These are phyloP conservation scores for Dendrophyllia cribrosa DNA, from an alignment of 64 coral and sea anemone species.

Conservation along the genomic window DNA sequence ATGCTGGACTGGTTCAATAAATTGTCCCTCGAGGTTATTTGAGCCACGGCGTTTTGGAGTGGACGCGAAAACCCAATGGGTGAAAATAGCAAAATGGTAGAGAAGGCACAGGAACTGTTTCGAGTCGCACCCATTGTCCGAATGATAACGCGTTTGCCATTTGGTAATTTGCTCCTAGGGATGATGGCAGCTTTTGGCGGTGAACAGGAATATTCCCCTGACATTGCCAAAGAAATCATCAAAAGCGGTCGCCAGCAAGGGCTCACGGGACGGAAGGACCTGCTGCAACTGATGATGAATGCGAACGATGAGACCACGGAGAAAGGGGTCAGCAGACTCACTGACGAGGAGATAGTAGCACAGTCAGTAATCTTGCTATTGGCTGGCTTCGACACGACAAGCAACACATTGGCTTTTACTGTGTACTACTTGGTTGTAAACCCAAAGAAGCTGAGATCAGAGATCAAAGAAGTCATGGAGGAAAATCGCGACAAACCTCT, in stretches of 20 bases:
- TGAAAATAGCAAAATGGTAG: conserved; percentile 17
- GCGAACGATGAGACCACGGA: conserved; percentile 2
- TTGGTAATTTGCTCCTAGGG: neutral
- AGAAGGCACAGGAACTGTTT: conserved; percentile 15
- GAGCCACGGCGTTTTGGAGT: conserved; percentile 62
- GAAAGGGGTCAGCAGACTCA: conserved; percentile 16
- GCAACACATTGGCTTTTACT: conserved; percentile 37
- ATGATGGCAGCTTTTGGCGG: neutral
- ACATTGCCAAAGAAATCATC: conserved; percentile 7
- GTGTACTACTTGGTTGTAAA: conserved; percentile 19
- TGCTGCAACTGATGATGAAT: conserved; percentile 41
- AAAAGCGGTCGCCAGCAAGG: conserved; percentile 6
- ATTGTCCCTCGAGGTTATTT: conserved; percentile 63
- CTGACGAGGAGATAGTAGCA: conserved; percentile 38
- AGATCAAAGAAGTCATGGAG: conserved; percentile 32
- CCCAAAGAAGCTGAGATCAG: conserved; percentile 32
- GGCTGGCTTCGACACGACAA: conserved; percentile 48
- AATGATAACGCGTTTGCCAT: neutral
- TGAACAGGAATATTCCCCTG: neutral
- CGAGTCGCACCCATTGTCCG: neutral
- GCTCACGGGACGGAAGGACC: conserved; percentile 2
- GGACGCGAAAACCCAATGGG: conserved; percentile 47
- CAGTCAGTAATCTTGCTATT: conserved; percentile 28
- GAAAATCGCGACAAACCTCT: conserved; percentile 13
- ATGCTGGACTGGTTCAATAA: conserved; percentile 49